Evolutionary conservation across 2,797 vertebrate species (phyloP).

Genomic region (Coregonus suidteri): DNA sequence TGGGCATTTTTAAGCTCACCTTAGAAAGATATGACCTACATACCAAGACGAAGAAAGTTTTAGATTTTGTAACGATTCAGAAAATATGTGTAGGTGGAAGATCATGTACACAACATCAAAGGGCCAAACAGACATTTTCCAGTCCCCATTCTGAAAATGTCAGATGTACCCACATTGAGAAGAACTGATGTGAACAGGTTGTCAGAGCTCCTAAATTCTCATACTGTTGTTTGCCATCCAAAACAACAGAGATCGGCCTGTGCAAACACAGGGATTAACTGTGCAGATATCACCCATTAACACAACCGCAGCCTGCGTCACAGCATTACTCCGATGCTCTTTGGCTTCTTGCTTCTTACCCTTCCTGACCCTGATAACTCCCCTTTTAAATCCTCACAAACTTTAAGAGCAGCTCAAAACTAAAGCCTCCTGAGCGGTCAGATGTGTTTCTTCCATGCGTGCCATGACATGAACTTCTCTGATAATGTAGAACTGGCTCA

Average conservation of each 20-base stretch:
- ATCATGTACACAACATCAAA: background rate
- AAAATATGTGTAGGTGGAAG: background rate
- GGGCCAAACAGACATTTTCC: background rate
- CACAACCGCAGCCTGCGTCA: background rate
- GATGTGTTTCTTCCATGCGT: background rate
- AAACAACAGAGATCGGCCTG: background rate
- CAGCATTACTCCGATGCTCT: background rate
- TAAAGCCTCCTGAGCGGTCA: background rate
- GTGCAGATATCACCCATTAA: constrained; percentile 8
- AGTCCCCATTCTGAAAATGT: background rate
- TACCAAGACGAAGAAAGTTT: background rate
- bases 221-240: background rate
- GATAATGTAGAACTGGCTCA: background rate
- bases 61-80: background rate
- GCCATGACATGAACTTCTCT: background rate
- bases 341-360: background rate
- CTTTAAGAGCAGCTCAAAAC: background rate
- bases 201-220: background rate
- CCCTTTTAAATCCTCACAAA: background rate
- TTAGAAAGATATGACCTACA: background rate
- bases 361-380: background rate
- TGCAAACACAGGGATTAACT: background rate
- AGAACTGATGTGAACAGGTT: background rate
- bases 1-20: background rate
- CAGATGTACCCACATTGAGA: background rate